These are phyloP conservation scores for Adrianichthys oophorus DNA, from an alignment of 2,797 vertebrate genomes.

Conservation along the genomic window DNA sequence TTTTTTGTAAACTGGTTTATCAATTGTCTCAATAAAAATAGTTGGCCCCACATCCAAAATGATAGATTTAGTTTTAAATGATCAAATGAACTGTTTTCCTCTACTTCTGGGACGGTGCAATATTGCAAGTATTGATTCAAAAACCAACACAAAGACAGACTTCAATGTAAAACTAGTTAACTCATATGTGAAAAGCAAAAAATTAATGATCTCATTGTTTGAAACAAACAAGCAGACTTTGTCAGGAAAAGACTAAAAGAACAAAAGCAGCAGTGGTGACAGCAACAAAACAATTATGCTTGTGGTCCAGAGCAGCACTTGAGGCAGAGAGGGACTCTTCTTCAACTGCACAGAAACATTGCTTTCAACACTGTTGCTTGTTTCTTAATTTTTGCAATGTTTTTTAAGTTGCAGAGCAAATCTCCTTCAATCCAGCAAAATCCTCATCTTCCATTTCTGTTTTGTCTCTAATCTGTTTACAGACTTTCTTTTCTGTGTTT, in stretches of 20 bases:
- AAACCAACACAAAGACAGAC: neutral
- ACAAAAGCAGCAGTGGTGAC: neutral
- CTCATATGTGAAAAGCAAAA: slow-evolving; percentile 15
- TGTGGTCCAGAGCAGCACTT: neutral
- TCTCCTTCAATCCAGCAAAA: slow-evolving; percentile 23
- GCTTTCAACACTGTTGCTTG: no score
- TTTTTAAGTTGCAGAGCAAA: no score
- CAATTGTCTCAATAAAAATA: no score
- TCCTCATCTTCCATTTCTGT: slow-evolving; percentile 33
- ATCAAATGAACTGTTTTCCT: neutral
- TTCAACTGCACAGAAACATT: no score
- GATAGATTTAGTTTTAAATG: neutral
- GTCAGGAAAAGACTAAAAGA: neutral
- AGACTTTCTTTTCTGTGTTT: slow-evolving; percentile 1
- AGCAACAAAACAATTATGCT: neutral
- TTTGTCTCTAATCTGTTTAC: slow-evolving; percentile 29
- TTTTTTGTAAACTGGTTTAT: no score
- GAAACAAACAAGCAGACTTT: slow-evolving; percentile 6
- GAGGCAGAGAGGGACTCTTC: neutral
- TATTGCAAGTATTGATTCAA: neutral
- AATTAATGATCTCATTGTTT: slow-evolving; percentile 4
- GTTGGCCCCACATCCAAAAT: no score
- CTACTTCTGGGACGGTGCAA: neutral
- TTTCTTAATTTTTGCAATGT: no score
- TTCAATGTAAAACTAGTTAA: slow-evolving; percentile 2